These are phyloP conservation scores for Cerastoderma edule DNA, from an alignment of 2,888 invertebrate genomes.

Conservation along the genomic window DNA sequence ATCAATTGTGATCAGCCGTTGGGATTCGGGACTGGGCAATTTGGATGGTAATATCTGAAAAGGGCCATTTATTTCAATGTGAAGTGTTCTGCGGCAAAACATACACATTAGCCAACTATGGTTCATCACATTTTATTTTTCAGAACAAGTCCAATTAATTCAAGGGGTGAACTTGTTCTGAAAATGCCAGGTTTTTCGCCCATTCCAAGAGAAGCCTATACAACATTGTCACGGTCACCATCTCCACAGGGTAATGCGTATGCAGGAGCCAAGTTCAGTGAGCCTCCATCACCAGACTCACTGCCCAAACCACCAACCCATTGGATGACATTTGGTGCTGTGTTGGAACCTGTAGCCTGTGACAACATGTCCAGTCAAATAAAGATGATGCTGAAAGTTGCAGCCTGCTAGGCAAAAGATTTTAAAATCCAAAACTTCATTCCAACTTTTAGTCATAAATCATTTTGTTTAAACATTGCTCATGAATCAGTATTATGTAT, in stretches of 20 bases:
- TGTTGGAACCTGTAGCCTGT: constrained; percentile 38
- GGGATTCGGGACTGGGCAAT: too few relatives aligned
- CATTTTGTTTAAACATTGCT: constrained; percentile 56
- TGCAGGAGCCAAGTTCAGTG: constrained; percentile 93
- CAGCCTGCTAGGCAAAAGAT: constrained; percentile 56
- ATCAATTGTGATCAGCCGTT: too few relatives aligned
- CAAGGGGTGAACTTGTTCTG: not conserved
- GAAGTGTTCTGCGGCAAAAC: too few relatives aligned
- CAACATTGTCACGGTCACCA: constrained; percentile 46
- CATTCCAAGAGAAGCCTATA: constrained; percentile 38
- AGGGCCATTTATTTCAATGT: too few relatives aligned
- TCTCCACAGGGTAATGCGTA: constrained; percentile 72
- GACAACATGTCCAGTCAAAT: constrained; percentile 79
- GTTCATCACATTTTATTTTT: too few relatives aligned
- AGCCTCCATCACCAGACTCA: constrained; percentile 91
- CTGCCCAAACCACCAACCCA: constrained; percentile 92
- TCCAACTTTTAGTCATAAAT: constrained; percentile 59
- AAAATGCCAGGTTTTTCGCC: constrained; percentile 41
- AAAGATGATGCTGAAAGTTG: constrained; percentile 81
- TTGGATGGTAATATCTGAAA: too few relatives aligned
- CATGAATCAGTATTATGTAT: constrained; percentile 64
- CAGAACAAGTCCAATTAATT: constrained; percentile 29
- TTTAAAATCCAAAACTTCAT: constrained; percentile 53
- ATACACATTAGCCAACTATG: too few relatives aligned
- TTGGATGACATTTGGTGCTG: constrained; percentile 86